Base-by-base conservation (phyloP, 2,113 vertebrate species). In the Muntiacus muntjak region DNA sequence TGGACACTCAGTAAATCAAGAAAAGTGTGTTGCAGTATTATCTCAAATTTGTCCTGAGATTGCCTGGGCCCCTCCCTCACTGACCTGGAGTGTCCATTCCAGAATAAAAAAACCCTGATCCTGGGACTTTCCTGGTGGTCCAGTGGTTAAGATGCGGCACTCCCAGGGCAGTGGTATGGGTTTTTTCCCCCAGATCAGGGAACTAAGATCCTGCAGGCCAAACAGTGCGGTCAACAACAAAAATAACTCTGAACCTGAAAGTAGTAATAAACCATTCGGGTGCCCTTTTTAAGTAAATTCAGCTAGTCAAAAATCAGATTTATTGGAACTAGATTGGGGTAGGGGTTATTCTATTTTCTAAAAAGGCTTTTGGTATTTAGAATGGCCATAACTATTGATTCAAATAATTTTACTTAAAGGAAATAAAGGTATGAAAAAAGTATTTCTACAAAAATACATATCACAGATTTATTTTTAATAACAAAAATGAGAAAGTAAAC, bases 401-500 rank as follows among this genome's bases (percentile, higher is more conserved):
- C n/a, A 67, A 60, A 86, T 81, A 67, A 81, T 36, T 58, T 36
- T 45, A 26, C 13, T 78, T 78, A 64, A 89, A 91, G 21, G 50
- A 54, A 93, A 47, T 50, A 81, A 91, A 26, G 10, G 26, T 15
- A 93, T 17, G 23, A 74, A 67, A 84, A 58, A 85, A 57, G 78
- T 9, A 17, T 30, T 82, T 86, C 30, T 36, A 15, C 21, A 67
- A 36, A 97, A 85, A 52, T 47, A 25, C 11, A 30, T 30, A 67
- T 28, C 81, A 67, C 74, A 26, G 64, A 74, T 30, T 67, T 93
- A 82, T 67, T 87, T 85, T 96, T 94, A 58, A 60, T 33, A 43
- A 23, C 54, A 45, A 30, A 62, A 30, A 74, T 3, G 13, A 67
- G 55, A 62, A 17, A 40, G 30, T 28, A 57, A 89, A 89, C 1